phyloP scores from a whole-genome alignment of 2,888 invertebrate species.

The Catocala fraxini region DNA sequence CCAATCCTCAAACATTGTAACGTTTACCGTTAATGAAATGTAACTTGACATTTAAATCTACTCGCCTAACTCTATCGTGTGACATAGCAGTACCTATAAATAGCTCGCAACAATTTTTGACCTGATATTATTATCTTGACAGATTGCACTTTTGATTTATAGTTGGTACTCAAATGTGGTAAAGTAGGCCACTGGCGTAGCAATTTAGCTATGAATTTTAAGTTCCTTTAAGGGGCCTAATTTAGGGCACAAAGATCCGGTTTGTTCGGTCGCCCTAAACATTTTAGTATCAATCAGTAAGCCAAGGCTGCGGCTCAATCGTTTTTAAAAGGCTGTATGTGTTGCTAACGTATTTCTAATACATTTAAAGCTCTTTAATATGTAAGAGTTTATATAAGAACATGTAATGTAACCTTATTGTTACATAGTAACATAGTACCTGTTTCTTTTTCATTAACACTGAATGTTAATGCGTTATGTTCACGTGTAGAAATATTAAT shows the following conservation, averaged over 20 bases:
- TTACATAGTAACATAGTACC: too few species aligned
- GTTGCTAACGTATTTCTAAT: constrained; percentile 1
- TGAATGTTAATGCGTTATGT: too few species aligned
- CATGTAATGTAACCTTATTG: constrained; percentile 1
- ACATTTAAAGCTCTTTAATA: background rate
- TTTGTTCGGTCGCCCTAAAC: constrained; percentile 73
- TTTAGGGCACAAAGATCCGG: constrained; percentile 79
- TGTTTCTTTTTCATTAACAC: too few species aligned
- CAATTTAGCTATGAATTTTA: constrained; percentile 59
- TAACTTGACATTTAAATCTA: constrained; percentile 6
- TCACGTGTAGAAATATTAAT: too few species aligned
- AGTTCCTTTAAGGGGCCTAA: constrained; percentile 71
- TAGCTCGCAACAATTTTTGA: constrained; percentile 55
- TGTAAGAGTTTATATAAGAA: background rate
- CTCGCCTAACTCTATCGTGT: constrained; percentile 32
- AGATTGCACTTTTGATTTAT: constrained; percentile 64
- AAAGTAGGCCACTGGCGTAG: constrained; percentile 65
- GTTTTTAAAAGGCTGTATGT: constrained; percentile 51
- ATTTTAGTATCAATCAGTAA: constrained; percentile 71
- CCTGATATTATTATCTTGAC: constrained; percentile 66
- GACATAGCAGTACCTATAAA: constrained; percentile 57
- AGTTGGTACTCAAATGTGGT: constrained; percentile 58
- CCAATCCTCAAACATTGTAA: background rate
- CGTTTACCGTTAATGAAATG: constrained; percentile 1
- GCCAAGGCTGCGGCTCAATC: constrained; percentile 65